phyloP scores from a whole-genome alignment of 2,113 vertebrate species.

The Dunckerocampus dactyliophorus region DNA sequence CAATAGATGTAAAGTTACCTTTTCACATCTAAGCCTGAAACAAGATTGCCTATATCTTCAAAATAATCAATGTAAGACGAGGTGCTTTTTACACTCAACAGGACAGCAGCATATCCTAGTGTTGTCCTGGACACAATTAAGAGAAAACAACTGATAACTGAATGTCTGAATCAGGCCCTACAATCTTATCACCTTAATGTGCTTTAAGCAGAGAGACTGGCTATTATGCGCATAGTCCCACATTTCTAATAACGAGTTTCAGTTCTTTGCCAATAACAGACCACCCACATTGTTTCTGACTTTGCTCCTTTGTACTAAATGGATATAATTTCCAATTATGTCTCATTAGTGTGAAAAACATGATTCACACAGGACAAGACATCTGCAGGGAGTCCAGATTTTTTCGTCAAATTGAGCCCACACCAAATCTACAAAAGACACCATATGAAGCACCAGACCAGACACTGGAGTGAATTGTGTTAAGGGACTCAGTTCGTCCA shows the following conservation, averaged over 20 bases:
- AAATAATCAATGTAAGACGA: not conserved
- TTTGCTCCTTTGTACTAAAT: conserved; percentile 52
- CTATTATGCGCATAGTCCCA: conserved; percentile 37
- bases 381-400: conserved; percentile 17
- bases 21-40: not conserved
- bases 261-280: conserved; percentile 25
- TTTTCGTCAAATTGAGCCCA: conserved; percentile 31
- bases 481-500: conserved; percentile 31
- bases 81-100: not conserved
- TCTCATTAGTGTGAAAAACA: conserved; percentile 40
- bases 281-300: conserved; percentile 35
- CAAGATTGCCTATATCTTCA: not conserved
- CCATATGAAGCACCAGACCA: conserved; percentile 44
- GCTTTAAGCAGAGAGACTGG: conserved; percentile 34
- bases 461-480: conserved; percentile 48
- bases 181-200: conserved; percentile 25
- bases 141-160: not conserved
- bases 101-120: conserved; percentile 1
- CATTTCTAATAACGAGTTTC: conserved; percentile 24
- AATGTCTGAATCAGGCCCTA: conserved; percentile 54
- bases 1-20: not conserved
- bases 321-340: conserved; percentile 41
- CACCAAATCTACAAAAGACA: conserved; percentile 39
- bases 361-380: conserved; percentile 21
- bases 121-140: not conserved